Conservation (phyloP, 1,140 invertebrate genomes). For the Helicorthomorpha holstii region DNA sequence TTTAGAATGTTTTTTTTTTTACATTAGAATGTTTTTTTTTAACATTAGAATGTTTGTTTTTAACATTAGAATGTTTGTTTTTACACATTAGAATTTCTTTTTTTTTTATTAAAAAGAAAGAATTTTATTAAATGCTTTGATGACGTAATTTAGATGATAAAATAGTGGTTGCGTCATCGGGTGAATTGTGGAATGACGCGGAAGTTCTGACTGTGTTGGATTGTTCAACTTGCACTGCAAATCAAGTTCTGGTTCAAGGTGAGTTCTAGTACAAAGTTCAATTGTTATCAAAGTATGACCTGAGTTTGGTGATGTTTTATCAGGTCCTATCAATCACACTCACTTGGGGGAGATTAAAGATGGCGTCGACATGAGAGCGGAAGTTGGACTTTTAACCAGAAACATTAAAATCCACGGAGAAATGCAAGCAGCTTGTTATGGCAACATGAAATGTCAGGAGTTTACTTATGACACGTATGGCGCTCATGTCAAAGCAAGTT, state of each 20-base stretch:
- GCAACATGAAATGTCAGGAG: constrained; percentile 9
- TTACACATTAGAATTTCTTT: too few species aligned
- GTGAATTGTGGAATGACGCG: constrained; percentile 17
- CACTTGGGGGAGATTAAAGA: constrained; percentile 17
- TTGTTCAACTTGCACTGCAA: constrained; percentile 10
- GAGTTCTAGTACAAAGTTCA: constrained; percentile 1
- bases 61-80: too few species aligned
- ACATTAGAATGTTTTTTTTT: too few species aligned
- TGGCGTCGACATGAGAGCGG: constrained; percentile 19
- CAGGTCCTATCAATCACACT: constrained; percentile 11
- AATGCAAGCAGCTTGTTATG: constrained; percentile 13
- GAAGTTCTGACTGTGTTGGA: constrained; percentile 13
- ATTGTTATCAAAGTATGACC: not conserved
- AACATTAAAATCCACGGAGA: constrained; percentile 19
- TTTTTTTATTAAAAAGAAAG: too few species aligned
- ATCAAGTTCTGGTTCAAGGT: constrained; percentile 14
- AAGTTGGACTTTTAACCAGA: constrained; percentile 21
- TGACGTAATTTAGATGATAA: constrained; percentile 13
- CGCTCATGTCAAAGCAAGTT: constrained; percentile 16
- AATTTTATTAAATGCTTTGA: too few species aligned
- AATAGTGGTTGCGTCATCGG: constrained; percentile 16
- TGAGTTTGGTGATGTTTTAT: not conserved
- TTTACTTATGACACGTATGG: constrained; percentile 16
- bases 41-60: too few species aligned
- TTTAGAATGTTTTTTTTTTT: too few species aligned